These are phyloP conservation scores for Erythrolamprus reginae DNA, from an alignment of 2,113 vertebrate genomes.

Conservation along the genomic window DNA sequence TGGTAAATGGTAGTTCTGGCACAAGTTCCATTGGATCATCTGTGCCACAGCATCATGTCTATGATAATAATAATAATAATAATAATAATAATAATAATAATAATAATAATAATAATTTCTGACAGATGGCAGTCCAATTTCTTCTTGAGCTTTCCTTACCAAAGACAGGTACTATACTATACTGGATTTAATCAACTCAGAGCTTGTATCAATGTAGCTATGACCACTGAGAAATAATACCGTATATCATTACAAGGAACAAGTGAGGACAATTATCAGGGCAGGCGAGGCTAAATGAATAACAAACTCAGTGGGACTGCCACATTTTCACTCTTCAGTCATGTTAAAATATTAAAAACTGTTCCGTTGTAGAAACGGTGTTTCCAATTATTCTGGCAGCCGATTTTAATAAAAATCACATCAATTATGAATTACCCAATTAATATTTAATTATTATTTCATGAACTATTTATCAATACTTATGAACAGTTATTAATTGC, in stretches of 20 bases:
- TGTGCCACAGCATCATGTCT: too few relatives aligned
- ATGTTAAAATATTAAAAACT: background rate
- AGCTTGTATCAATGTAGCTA: conserved; percentile 17
- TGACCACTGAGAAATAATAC: conserved; percentile 4
- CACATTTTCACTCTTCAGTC: background rate
- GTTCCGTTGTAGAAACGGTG: background rate
- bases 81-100: too few relatives aligned
- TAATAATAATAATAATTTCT: too few relatives aligned
- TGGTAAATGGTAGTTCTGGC: too few relatives aligned
- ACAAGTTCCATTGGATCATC: too few relatives aligned
- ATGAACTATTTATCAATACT: background rate
- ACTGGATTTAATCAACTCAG: background rate
- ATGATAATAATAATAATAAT: too few relatives aligned
- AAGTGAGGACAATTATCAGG: conserved; percentile 4
- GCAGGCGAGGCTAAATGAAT: conserved; percentile 32
- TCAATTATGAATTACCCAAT: background rate
- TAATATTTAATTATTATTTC: background rate
- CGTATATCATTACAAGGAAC: conserved; percentile 19
- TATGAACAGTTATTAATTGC: background rate
- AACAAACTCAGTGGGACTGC: background rate
- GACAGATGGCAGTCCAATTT: too few relatives aligned
- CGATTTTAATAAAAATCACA: background rate
- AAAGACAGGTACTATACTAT: background rate
- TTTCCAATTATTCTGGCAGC: background rate
- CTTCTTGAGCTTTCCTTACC: background rate